A percentile compares a stretch with the other conserved stretches of the same genome.
phyloP scores from a whole-genome alignment of 2,797 vertebrate species.

The Anolis apletophallus region DNA sequence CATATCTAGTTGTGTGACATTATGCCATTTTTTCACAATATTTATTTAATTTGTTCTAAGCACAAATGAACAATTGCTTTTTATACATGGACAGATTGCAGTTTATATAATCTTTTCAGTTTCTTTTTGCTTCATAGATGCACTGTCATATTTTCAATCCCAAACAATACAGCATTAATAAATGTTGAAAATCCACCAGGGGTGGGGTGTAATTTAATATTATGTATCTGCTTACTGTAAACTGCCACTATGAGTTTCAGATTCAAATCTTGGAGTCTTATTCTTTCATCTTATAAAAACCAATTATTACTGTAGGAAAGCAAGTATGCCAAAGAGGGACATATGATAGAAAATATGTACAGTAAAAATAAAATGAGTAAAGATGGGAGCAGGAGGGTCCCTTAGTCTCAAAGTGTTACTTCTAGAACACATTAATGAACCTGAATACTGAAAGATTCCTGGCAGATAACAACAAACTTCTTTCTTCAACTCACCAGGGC shows the following conservation, averaged over 20 bases:
- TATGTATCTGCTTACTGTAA: background rate
- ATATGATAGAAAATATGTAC: background rate
- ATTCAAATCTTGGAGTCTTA: background rate
- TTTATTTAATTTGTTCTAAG: background rate
- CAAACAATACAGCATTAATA: background rate
- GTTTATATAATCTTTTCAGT: background rate
- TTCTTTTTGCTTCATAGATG: background rate
- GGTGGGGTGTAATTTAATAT: background rate
- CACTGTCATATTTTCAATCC: background rate
- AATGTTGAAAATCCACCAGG: background rate
- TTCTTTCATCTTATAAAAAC: background rate
- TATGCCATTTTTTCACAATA: background rate
- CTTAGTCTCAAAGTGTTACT: no score
- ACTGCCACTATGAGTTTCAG: background rate
- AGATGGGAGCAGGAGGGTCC: no score
- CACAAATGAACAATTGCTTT: background rate
- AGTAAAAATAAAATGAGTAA: background rate
- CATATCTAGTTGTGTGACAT: background rate
- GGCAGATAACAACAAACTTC: no score
- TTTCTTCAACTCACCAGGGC: no score
- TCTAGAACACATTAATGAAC: no score
- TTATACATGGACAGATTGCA: background rate
- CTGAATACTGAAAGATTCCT: no score
- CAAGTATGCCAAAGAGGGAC: no score
- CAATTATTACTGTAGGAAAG: background rate